phyloP scores from a whole-genome alignment of 2,113 vertebrate species.

The Todiramphus saurophagus region DNA sequence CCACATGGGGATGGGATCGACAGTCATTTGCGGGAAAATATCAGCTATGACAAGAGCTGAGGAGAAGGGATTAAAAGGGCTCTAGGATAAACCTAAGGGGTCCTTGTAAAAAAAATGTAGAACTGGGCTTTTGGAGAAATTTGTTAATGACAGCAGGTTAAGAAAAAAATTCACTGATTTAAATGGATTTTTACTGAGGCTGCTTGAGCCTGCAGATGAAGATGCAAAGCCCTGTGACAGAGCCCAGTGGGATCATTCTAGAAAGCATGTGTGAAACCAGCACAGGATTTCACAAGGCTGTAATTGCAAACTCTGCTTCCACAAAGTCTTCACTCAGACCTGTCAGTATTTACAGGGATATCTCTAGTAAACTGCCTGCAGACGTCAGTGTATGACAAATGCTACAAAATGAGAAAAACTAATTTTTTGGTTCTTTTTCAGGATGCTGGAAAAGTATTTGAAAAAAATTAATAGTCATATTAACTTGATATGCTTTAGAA shows the following conservation, averaged over 20 bases:
- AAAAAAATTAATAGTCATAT: background rate
- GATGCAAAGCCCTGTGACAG: background rate
- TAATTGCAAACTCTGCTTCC: background rate
- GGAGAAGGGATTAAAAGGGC: background rate
- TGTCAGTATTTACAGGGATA: background rate
- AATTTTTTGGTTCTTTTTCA: background rate
- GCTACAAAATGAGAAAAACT: background rate
- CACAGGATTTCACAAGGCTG: background rate
- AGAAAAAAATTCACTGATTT: background rate
- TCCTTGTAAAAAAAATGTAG: background rate
- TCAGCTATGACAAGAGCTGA: background rate
- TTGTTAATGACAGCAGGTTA: background rate
- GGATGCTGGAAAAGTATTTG: background rate
- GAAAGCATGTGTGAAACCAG: background rate
- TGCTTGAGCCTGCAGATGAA: background rate
- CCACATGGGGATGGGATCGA: rapidly evolving
- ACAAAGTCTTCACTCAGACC: background rate
- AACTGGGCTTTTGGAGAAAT: background rate
- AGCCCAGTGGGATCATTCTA: background rate
- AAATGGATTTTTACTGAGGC: background rate
- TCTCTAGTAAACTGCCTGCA: background rate
- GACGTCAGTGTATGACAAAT: background rate
- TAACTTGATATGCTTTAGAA: background rate
- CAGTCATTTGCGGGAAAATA: background rate
- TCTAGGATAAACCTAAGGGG: background rate